Evolutionary conservation across 2,797 vertebrate species (phyloP).

Genomic region (Channa striata): DNA sequence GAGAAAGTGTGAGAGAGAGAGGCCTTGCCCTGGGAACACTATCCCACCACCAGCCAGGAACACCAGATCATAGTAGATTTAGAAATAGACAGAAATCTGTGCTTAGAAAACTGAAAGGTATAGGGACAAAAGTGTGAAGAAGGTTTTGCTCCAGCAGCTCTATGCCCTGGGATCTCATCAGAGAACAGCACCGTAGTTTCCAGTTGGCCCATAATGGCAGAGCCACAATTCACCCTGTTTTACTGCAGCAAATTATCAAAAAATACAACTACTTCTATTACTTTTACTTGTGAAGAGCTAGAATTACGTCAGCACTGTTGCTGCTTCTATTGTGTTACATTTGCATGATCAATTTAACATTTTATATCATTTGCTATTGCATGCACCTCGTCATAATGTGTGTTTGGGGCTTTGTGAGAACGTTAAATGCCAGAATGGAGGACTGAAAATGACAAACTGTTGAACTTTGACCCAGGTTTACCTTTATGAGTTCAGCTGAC

Average conservation of each 20-base stretch:
- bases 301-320: not conserved
- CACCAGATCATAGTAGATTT: conserved; percentile 42
- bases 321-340: too few species aligned
- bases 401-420: not conserved
- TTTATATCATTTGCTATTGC: too few species aligned
- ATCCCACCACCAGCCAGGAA: conserved; percentile 55
- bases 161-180: conserved; percentile 2
- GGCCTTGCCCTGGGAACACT: conserved; percentile 68
- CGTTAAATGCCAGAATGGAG: too few species aligned
- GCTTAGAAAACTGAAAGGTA: conserved; percentile 27
- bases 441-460: not conserved
- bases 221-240: not conserved
- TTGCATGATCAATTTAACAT: too few species aligned
- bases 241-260: conserved; percentile 15
- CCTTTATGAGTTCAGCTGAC: not conserved
- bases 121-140: conserved; percentile 17
- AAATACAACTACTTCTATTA: conserved; percentile 5
- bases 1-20: conserved; percentile 43
- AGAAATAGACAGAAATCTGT: conserved; percentile 39
- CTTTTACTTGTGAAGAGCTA: not conserved
- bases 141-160: not conserved
- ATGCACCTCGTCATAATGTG: not conserved
- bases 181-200: not conserved
- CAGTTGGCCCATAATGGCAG: conserved; percentile 4
- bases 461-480: not conserved